Percentiles rank a stretch among this genome's conserved stretches.
Evolutionary conservation across 2,797 vertebrate genomes (phyloP).

Genomic region (Falco berigora): DNA sequence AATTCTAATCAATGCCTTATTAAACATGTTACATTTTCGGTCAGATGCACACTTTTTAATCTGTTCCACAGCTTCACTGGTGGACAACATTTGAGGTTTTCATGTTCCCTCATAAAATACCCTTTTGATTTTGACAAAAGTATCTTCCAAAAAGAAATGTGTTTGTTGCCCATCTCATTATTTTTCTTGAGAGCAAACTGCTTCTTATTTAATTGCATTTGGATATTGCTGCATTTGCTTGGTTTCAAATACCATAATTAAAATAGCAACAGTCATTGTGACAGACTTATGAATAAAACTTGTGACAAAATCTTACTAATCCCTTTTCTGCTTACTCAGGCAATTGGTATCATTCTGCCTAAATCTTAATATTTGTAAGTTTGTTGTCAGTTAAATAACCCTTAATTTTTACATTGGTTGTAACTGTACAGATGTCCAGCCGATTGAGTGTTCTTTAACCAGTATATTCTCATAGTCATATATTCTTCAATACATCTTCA

Average conservation of each 20-base stretch:
- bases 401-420: background rate
- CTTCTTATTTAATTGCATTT: background rate
- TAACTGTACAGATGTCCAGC: background rate
- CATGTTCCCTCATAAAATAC: background rate
- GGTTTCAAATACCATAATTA: background rate
- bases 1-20: constrained; percentile 4
- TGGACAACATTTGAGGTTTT: background rate
- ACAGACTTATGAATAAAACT: background rate
- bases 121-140: background rate
- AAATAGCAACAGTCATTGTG: background rate
- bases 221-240: background rate
- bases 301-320: background rate
- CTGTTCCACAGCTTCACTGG: background rate
- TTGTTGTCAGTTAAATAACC: background rate
- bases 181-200: background rate
- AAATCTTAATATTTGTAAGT: background rate
- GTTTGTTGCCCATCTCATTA: background rate
- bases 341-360: background rate
- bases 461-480: background rate
- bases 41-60: background rate
- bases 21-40: background rate
- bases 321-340: background rate
- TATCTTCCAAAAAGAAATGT: background rate
- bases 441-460: background rate
- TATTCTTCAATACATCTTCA: background rate